These are phyloP conservation scores for Melitaea athalia DNA, from an alignment of 2,888 invertebrate species.

Conservation along the genomic window DNA sequence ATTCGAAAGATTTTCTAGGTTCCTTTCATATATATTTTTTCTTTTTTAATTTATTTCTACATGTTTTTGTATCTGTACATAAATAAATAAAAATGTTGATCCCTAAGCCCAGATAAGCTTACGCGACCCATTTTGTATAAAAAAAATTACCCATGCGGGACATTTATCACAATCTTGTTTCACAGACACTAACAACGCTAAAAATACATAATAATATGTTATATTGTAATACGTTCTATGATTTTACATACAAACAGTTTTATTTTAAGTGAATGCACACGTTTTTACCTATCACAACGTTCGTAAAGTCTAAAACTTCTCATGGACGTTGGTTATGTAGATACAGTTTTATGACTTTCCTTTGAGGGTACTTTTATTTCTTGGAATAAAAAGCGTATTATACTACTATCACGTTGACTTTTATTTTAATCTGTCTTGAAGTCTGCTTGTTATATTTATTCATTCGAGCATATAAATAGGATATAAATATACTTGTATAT, in stretches of 20 bases:
- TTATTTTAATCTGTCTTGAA: background rate
- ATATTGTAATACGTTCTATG: too few species aligned
- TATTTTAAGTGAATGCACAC: background rate
- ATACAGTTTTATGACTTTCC: background rate
- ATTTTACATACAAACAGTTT: background rate
- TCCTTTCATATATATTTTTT: too few species aligned
- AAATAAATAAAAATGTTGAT: too few species aligned
- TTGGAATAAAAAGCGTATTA: background rate
- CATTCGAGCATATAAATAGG: too few species aligned
- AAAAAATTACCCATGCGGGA: background rate
- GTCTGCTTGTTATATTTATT: background rate
- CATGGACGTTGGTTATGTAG: background rate
- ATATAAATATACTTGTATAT: too few species aligned
- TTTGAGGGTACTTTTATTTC: background rate
- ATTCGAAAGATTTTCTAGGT: too few species aligned
- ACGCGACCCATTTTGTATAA: too few species aligned
- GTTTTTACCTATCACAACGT: background rate
- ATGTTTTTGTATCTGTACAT: too few species aligned
- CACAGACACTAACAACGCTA: too few species aligned
- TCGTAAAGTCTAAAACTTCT: background rate
- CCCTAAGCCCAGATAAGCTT: too few species aligned
- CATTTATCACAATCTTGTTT: conserved; percentile 8
- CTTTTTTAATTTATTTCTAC: too few species aligned
- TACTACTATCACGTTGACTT: background rate
- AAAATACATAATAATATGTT: too few species aligned